These are phyloP conservation scores for Agrochola circellaris DNA, from an alignment of 2,888 invertebrate genomes.

Conservation along the genomic window DNA sequence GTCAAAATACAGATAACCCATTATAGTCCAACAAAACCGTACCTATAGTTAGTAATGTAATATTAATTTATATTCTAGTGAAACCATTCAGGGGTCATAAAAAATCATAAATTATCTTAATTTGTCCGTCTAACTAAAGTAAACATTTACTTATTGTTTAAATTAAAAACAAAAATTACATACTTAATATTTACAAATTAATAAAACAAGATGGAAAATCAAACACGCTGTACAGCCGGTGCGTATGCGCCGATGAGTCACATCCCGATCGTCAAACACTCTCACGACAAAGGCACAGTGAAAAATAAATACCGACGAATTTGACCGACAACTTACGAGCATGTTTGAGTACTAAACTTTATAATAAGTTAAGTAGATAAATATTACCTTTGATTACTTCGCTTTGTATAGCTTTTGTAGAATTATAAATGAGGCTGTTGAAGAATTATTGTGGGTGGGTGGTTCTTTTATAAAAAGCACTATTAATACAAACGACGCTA, in stretches of 20 bases:
- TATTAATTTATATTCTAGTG: background rate
- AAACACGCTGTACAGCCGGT: conserved; percentile 75
- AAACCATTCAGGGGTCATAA: background rate
- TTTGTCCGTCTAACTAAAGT: background rate
- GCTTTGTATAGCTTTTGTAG: conserved; percentile 25
- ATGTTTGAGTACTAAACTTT: conserved; percentile 63
- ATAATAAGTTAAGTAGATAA: conserved; percentile 58
- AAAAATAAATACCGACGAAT: conserved; percentile 79
- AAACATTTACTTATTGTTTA: background rate
- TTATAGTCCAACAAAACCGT: background rate
- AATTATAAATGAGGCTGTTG: conserved; percentile 26
- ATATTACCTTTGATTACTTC: conserved; percentile 47
- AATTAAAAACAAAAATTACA: background rate
- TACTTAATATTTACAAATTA: background rate
- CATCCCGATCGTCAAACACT: conserved; percentile 86
- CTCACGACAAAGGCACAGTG: conserved; percentile 86
- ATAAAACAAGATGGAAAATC: too few species aligned
- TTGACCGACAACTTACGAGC: conserved; percentile 74
- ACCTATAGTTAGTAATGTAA: background rate
- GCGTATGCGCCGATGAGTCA: conserved; percentile 87
- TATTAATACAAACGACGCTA: background rate
- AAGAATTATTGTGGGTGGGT: background rate
- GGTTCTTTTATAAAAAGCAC: background rate
- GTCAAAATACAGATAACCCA: background rate
- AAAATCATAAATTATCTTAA: background rate